Evolutionary conservation across 30 jellyfish, hydroid and myxozoan genomes (phyloP), one percentile per base, ranked within the genome.

Genomic region (Aurelia sp.): DNA sequence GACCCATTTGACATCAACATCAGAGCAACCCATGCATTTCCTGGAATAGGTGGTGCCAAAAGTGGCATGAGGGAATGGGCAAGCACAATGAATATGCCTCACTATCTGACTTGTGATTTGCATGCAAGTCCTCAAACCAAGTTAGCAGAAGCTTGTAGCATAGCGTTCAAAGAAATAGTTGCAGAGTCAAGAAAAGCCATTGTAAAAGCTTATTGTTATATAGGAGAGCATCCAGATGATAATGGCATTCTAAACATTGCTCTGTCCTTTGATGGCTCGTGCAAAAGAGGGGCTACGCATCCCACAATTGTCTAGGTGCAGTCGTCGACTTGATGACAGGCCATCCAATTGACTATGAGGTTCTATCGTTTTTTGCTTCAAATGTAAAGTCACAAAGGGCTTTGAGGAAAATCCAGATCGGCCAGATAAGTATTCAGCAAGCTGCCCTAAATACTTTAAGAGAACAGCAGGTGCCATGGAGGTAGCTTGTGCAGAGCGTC

Each of bases 1-100:
- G n/a, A n/a, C n/a, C n/a, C n/a, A n/a, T n/a, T 78, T 78, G 89
- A 62, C 5, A 77, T 78, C 63, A 78, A 78, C 65, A 8, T 58
- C 18, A 13, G 27, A 33, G 86, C 77, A 13, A 19, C 10, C 2
- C 48, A 57, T 3, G 66, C 85, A 57, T 78, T 62, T 30, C 16
- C 63, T 17, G 81, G 68, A 27, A 38, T 78, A 1, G 89, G 82
- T n/a, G 57, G 83, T 78, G 89, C 85, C 19, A 4, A 22, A 6
- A 18, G 41, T 24, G 17, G 70, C 3, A 59, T 78, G 48, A 78
- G 60, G 8, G 80, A 78, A 21, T 60, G 81, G 89, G 53, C 86
- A 13, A 40, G 81, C 33, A 33, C 60, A 10, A 74, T 74, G 76
- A 60, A 78, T 86, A 78, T 78, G 80, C 89, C 80, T 13, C 41